Evolutionary conservation across 2,113 vertebrate species (phyloP), one percentile per base, ranked within the genome.

Genomic region (Notiomystis cincta): DNA sequence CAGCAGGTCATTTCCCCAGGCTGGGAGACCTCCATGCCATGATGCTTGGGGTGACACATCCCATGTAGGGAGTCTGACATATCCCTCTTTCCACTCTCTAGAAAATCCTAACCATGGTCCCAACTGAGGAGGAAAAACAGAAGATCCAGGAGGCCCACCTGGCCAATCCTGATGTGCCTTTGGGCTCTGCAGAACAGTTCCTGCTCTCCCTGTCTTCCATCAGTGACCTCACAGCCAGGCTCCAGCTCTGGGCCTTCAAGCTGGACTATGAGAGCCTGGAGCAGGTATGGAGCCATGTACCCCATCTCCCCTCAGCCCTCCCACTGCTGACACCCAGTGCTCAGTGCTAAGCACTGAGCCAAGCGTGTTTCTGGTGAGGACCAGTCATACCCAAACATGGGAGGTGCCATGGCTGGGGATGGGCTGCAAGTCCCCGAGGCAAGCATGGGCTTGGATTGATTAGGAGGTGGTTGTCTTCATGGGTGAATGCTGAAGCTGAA

Each of bases 231-330:
- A 98, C 98, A 0, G 98, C 98, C 71, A 98, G 99, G 15, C 98
- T 99, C 40, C 99, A 99, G 97, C 99, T 99, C 83, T 99, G 99
- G 99, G 98, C 99, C 83, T 99, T 99, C 96, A 99, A 99, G 65
- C 98, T 99, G 65, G 99, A 99, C 98, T 99, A 99, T 1, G 99
- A 99, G 90, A 97, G 97, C 70, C 98, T 99, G 97, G 99, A 99
- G 96, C 99, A 99, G 99, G 99, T 99, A 98, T 0, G 1, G 56
- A 87, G 58, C 45, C 53, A 18, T 4, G 17, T 11, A 33, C 19
- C 22, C 31, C 37, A 11, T 10, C 19, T 31, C 9, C 31, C 51
- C 37, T 35, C 45, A 9, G 4, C 40, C n/a, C 28, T 83, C 24
- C 66, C 56, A 56, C 53, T 0, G 0, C 66, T 67, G 65, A 64